phyloP scores from a whole-genome alignment of 2,797 vertebrate species.

The Lindbergichthys nudifrons region DNA sequence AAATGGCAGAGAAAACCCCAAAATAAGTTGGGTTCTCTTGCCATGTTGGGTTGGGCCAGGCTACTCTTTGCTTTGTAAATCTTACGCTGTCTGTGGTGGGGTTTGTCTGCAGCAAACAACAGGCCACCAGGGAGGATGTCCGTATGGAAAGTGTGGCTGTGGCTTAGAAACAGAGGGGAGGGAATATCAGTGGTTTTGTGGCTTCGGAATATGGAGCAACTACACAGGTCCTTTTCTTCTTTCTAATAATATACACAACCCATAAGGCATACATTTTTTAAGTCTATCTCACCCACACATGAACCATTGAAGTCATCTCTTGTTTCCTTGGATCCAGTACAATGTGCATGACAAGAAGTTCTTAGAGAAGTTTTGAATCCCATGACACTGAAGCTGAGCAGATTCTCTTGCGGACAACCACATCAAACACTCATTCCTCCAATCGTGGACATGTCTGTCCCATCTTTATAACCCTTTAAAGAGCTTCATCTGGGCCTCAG shows the following conservation, averaged over 20 bases:
- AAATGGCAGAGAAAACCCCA: constrained; percentile 43
- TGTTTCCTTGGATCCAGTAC: constrained; percentile 38
- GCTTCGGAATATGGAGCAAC: constrained; percentile 50
- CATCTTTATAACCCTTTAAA: constrained; percentile 71
- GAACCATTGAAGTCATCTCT: constrained; percentile 34
- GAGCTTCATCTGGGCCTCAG: constrained; percentile 69
- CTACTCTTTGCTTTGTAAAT: constrained; percentile 61
- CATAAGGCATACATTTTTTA: constrained; percentile 9
- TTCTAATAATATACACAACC: background rate
- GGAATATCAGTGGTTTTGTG: constrained; percentile 35
- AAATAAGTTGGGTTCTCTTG: constrained; percentile 12
- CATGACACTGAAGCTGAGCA: constrained; percentile 51
- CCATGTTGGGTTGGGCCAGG: constrained; percentile 30
- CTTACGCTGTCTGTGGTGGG: constrained; percentile 58
- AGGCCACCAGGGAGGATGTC: constrained; percentile 58
- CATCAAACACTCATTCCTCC: constrained; percentile 69
- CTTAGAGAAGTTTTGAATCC: constrained; percentile 41
- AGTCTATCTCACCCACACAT: constrained; percentile 16
- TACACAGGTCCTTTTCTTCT: constrained; percentile 12
- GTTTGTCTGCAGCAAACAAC: constrained; percentile 75
- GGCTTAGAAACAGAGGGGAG: constrained; percentile 40
- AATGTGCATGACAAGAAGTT: background rate
- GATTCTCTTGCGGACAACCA: constrained; percentile 62
- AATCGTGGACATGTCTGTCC: constrained; percentile 39
- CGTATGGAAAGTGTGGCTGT: constrained; percentile 63